Evolutionary conservation across 2,888 invertebrate species (phyloP).

Genomic region (Meiosimyza decipiens): DNA sequence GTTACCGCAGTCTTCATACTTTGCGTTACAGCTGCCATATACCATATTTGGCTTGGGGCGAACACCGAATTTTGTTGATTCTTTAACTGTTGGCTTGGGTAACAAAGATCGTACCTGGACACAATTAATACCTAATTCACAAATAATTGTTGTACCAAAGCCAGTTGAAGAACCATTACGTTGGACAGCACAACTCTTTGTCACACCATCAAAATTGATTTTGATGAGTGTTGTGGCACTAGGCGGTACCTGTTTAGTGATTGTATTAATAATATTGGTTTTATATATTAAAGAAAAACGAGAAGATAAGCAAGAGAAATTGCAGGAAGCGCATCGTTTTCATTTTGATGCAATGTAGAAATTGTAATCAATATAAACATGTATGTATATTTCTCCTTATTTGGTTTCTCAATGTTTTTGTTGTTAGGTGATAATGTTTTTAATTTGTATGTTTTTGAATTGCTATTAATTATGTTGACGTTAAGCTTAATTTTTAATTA

Average conservation of each 20-base stretch:
- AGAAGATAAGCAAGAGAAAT: slow-evolving; percentile 81
- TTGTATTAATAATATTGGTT: slow-evolving; percentile 84
- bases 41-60: slow-evolving; percentile 97
- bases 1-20: slow-evolving; percentile 90
- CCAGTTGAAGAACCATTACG: slow-evolving; percentile 79
- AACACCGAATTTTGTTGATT: slow-evolving; percentile 97
- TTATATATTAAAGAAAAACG: slow-evolving; percentile 91
- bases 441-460: not conserved
- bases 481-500: too few relatives aligned
- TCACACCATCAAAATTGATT: slow-evolving; percentile 93
- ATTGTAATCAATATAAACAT: not conserved
- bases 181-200: slow-evolving; percentile 93
- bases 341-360: slow-evolving; percentile 87
- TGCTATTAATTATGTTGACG: not conserved
- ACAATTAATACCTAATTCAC: slow-evolving; percentile 97
- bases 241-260: slow-evolving; percentile 85
- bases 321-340: slow-evolving; percentile 84
- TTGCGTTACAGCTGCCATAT: slow-evolving; percentile 93
- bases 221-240: slow-evolving; percentile 91
- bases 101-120: slow-evolving; percentile 81
- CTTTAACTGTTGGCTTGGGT: slow-evolving; percentile 82
- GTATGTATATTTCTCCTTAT: not conserved
- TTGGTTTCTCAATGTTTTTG: not conserved
- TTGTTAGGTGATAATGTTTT: slow-evolving; percentile 16
- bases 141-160: slow-evolving; percentile 93